These are phyloP conservation scores for Tenrec ecaudatus DNA, from an alignment of 2,113 vertebrate genomes.

Conservation along the genomic window DNA sequence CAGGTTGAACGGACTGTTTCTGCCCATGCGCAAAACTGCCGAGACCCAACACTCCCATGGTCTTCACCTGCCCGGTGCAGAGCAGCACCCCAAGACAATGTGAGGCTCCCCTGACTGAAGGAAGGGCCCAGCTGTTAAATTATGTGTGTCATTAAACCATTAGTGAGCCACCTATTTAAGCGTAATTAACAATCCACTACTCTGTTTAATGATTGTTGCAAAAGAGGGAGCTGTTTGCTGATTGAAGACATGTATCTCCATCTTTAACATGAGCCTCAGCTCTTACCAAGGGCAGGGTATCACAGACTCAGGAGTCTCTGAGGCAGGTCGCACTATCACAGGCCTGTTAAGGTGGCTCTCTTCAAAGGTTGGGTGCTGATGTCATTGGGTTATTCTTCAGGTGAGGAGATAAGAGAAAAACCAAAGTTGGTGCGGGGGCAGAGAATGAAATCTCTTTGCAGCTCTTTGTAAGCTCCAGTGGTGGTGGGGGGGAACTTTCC, in stretches of 20 bases:
- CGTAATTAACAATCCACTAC: slow-evolving; percentile 82
- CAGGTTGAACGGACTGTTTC: background rate
- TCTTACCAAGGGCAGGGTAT: slow-evolving; percentile 51
- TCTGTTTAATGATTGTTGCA: slow-evolving; percentile 78
- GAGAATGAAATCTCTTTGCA: slow-evolving; percentile 1
- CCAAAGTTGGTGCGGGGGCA: background rate
- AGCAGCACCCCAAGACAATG: slow-evolving; percentile 51
- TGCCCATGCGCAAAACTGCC: slow-evolving; percentile 1
- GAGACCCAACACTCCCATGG: background rate
- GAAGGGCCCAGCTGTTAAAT: slow-evolving; percentile 80
- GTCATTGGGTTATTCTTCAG: slow-evolving; percentile 1
- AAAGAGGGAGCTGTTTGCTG: slow-evolving; percentile 74
- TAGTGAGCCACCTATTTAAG: slow-evolving; percentile 81
- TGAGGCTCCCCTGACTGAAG: slow-evolving; percentile 77
- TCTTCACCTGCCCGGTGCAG: background rate
- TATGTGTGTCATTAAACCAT: slow-evolving; percentile 84
- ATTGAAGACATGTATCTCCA: slow-evolving; percentile 76
- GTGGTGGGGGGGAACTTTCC: too few relatives aligned
- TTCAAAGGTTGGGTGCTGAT: slow-evolving; percentile 50
- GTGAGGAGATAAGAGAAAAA: background rate
- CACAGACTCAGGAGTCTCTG: slow-evolving; percentile 35
- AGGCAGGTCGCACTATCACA: slow-evolving; percentile 37
- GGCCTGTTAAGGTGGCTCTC: slow-evolving; percentile 42
- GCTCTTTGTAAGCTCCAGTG: background rate
- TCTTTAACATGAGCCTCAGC: slow-evolving; percentile 57